These are phyloP conservation scores for Connochaetes taurinus DNA, from an alignment of 2,113 vertebrate species.

Conservation along the genomic window DNA sequence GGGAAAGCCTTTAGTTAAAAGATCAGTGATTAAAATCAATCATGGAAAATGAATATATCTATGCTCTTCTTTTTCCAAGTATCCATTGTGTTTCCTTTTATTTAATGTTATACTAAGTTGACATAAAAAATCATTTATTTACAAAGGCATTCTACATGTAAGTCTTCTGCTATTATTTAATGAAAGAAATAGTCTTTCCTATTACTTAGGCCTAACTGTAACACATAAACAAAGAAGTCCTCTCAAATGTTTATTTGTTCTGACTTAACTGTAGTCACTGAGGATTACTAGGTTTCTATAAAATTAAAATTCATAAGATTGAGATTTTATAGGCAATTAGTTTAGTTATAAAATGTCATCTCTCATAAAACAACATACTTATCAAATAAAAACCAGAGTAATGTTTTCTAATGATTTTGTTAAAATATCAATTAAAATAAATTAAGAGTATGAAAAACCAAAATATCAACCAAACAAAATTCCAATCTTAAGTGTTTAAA, in stretches of 20 bases:
- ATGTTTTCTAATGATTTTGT: neutral
- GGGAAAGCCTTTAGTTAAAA: neutral
- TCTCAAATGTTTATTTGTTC: neutral
- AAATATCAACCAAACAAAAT: neutral
- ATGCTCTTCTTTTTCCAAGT: neutral
- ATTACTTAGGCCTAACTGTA: neutral
- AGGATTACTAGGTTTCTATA: neutral
- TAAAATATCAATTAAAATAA: neutral
- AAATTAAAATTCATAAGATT: neutral
- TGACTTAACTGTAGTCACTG: neutral
- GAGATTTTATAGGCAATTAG: neutral
- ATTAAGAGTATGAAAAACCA: neutral
- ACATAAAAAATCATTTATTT: neutral
- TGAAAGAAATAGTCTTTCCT: neutral
- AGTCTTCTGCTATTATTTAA: neutral
- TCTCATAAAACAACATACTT: neutral
- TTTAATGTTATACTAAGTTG: neutral
- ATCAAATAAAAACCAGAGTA: neutral
- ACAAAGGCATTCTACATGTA: neutral
- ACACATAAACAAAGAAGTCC: neutral
- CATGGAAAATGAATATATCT: neutral
- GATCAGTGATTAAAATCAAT: neutral
- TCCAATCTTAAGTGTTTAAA: neutral
- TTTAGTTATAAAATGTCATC: neutral
- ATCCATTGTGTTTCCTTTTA: neutral